Percentiles rank a stretch among this genome's conserved stretches.
These are phyloP conservation scores for Achlya flavicornis DNA, from an alignment of 2,888 invertebrate genomes.

Conservation along the genomic window DNA sequence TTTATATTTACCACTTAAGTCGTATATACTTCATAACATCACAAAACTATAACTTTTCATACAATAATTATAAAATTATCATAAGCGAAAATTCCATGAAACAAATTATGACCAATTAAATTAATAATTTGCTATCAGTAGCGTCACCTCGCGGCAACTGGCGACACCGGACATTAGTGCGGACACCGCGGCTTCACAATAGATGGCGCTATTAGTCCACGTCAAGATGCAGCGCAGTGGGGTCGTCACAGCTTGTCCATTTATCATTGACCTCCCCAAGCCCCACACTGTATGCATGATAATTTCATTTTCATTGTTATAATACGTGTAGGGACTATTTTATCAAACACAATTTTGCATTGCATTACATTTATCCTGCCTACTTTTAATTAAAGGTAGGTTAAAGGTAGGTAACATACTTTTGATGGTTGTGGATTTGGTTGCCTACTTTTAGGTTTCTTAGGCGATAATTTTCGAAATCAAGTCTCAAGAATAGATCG, in stretches of 20 bases:
- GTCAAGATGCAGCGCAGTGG: slow-evolving; percentile 53
- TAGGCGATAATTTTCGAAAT: too few relatives aligned
- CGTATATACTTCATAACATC: too few relatives aligned
- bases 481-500: too few relatives aligned
- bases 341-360: slow-evolving; percentile 42
- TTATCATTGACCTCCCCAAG: slow-evolving; percentile 61
- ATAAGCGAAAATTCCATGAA: too few relatives aligned
- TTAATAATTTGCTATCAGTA: slow-evolving; percentile 14
- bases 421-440: too few relatives aligned
- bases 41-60: too few relatives aligned
- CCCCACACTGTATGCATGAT: slow-evolving; percentile 46
- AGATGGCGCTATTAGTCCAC: slow-evolving; percentile 78
- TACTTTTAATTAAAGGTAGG: slow-evolving; percentile 17
- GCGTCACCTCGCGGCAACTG: slow-evolving; percentile 52
- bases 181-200: slow-evolving; percentile 65
- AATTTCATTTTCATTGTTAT: slow-evolving; percentile 69
- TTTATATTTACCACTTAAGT: too few relatives aligned
- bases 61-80: too few relatives aligned
- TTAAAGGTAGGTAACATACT: too few relatives aligned
- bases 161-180: slow-evolving; percentile 47
- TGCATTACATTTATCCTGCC: slow-evolving; percentile 13
- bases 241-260: slow-evolving; percentile 71
- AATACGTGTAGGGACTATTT: slow-evolving; percentile 39
- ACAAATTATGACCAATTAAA: not conserved
- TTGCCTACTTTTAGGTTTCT: too few relatives aligned